Base-by-base conservation (phyloP, 1,140 invertebrate species). In the Camponotus pennsylvanicus region DNA sequence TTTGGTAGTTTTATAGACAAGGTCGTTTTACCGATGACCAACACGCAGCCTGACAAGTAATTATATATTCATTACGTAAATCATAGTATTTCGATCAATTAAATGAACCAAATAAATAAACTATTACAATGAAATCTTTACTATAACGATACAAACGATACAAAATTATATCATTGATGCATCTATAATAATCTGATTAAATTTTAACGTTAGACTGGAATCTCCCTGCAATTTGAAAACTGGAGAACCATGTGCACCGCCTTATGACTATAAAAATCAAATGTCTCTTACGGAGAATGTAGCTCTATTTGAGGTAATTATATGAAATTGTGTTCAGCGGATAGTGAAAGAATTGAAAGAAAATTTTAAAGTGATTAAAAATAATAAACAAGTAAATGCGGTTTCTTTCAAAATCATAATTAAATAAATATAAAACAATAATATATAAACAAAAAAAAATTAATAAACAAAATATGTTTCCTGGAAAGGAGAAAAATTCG, bases 1-100 rank as follows among this genome's bases (percentile, higher is more conserved):
- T 98, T 98, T 92, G 98, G 98, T 6, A 98, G 97, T 79, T 99
- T 98, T 95, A 97, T 98, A 1, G 98, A 99, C 91, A 99, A 99
- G 95, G 97, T 97, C 42, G 96, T 97, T 0, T 96, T 98, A 94
- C 98, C 98, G 0, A 98, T 97, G 95, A 97, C 97, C 9, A 96
- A 96, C 93, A 96, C 96, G 80, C 93, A 95, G 13, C 93, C 91
- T n/a, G 92, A 94, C 63, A 95, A 95, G 96, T 96, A 95, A 94
- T 57, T 79, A 82, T 52, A 13, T 18, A 45, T 37, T 42, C 5
- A 13, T 49, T 52, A 7, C 2, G 1, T 49, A 5, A 42, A 49
- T 69, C 9, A 18, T 55, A 59, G 73, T 11, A 66, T 55, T 73
- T 80, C 3, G 52, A 21, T 84, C 57, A 42, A 70, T 57, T 8